Percentiles rank a stretch among this genome's conserved stretches.
Conservation (phyloP, 2,113 vertebrate species). For the Reinhardtius hippoglossoides region DNA sequence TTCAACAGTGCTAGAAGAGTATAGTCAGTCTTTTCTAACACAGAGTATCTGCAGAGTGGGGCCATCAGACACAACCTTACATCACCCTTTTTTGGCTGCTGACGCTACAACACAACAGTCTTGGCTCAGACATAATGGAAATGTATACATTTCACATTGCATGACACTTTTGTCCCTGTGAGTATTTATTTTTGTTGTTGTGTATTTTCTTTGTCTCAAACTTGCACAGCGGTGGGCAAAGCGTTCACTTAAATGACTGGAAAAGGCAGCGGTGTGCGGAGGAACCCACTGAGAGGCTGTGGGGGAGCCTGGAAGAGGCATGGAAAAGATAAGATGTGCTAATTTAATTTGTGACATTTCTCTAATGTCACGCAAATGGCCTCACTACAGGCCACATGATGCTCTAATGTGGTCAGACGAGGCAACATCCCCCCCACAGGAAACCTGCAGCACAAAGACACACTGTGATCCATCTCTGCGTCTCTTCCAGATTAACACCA, state of each 20-base stretch:
- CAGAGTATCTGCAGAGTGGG: conserved; percentile 14
- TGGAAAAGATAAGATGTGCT: neutral
- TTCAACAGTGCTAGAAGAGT: too few species aligned
- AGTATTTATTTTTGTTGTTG: neutral
- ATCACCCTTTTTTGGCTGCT: conserved; percentile 38
- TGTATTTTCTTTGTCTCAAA: neutral
- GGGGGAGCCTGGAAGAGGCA: neutral
- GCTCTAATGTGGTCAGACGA: neutral
- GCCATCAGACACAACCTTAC: conserved; percentile 29
- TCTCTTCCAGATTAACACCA: neutral
- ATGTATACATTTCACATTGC: neutral
- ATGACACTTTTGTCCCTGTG: neutral
- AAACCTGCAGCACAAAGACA: conserved; percentile 1
- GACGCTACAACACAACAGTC: neutral
- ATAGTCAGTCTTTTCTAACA: neutral
- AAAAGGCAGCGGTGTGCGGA: neutral
- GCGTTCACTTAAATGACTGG: neutral
- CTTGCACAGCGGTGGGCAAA: neutral
- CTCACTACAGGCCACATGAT: neutral
- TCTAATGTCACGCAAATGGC: neutral
- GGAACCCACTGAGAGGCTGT: neutral
- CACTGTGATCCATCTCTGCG: neutral
- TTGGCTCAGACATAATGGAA: conserved; percentile 14
- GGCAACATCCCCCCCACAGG: neutral
- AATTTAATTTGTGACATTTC: conserved; percentile 5